Base-by-base conservation (phyloP, 2,113 vertebrate genomes). In the Stictonetta naevosa region DNA sequence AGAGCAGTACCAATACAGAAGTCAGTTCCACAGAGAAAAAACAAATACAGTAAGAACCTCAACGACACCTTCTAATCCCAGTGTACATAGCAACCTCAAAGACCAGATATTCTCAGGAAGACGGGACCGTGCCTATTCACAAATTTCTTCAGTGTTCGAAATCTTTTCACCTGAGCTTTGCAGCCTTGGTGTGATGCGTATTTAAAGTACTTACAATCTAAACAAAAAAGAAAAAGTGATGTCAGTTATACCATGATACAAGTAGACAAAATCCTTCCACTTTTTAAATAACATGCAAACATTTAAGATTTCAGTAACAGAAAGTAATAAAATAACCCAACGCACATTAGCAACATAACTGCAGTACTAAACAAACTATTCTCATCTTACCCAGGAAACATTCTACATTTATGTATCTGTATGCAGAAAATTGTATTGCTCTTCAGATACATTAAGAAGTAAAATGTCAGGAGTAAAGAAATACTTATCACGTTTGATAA, bases 141-240 rank as follows among this genome's bases (percentile, higher is more conserved):
- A 88, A 97, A 98, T 68, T 93, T 98, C 96, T 97, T 98, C 91
- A 98, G 92, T 19, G 36, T 67, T 67, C 88, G 97, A 60, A 98
- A 95, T 69, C 94, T 97, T n/a, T 85, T 95, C 92, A 86, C 90
- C 59, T 83, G 94, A 77, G 74, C 67, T 96, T 97, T 97, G 71
- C 88, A 94, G 69, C 97, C 97, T 79, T 97, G 97, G 42, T 86
- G 95, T n/a, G 87, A 98, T 26, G 98, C 48, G 18, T 96, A 95
- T n/a, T 92, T 97, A 34, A 98, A 98, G 67, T 98, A 98, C 59
- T 91, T 98, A 85, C 96, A 98, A 72, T 92, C 98, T 98, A 92
- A 76, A 36, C 12, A 46, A 75, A 75, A 87, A 88, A 28, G 10
- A 59, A 77, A 62, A 34, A 20, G 3, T 8, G 46, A 6, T 66